These are phyloP conservation scores for Bruchidius siliquastri DNA, from an alignment of 2,888 invertebrate species.

Conservation along the genomic window DNA sequence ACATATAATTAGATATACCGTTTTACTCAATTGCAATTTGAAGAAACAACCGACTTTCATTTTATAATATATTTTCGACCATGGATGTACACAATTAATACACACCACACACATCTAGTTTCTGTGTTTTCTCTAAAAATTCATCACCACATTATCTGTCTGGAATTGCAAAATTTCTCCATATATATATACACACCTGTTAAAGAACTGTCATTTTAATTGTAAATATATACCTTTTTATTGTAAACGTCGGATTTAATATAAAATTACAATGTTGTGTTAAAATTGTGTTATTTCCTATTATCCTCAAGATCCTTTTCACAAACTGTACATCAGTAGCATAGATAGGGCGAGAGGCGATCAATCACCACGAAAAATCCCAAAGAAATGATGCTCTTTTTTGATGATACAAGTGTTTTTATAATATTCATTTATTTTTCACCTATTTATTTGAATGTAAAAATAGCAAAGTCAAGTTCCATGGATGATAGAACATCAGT, in stretches of 20 bases:
- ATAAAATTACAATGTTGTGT: slow-evolving; percentile 42
- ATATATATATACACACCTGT: slow-evolving; percentile 22
- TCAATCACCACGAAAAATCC: no score
- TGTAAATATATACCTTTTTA: slow-evolving; percentile 42
- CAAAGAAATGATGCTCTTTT: no score
- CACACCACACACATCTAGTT: neutral
- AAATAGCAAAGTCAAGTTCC: no score
- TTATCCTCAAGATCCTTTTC: neutral
- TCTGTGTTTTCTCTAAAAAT: slow-evolving; percentile 17
- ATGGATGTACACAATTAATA: neutral
- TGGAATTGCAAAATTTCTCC: slow-evolving; percentile 31
- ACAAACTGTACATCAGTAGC: no score
- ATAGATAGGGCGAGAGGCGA: no score
- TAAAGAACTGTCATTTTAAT: slow-evolving; percentile 39
- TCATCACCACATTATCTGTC: slow-evolving; percentile 27
- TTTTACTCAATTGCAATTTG: no score
- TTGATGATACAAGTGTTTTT: no score
- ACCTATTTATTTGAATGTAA: no score
- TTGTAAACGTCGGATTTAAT: slow-evolving; percentile 43
- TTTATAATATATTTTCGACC: neutral
- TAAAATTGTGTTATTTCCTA: slow-evolving; percentile 20
- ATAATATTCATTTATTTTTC: no score
- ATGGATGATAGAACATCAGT: no score
- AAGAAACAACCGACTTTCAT: no score
- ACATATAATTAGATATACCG: no score